A percentile compares a stretch with the other conserved stretches of the same genome.
phyloP scores from a whole-genome alignment of 2,888 invertebrate genomes.

The Lasioglossum figueresi region DNA sequence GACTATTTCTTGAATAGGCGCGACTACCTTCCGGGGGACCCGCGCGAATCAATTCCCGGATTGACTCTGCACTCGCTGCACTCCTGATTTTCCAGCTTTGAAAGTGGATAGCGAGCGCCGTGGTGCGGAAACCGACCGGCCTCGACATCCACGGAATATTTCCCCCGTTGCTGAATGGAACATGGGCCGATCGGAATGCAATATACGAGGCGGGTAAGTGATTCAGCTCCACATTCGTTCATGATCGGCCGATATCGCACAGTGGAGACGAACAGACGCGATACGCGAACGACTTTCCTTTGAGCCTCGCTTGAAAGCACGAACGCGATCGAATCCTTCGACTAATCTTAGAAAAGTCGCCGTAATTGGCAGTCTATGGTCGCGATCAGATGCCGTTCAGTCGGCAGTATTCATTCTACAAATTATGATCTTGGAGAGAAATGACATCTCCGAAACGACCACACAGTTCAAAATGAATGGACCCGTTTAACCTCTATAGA shows the following conservation, averaged over 20 bases:
- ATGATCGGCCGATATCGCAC: conserved; percentile 27
- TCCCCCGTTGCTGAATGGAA: conserved; percentile 33
- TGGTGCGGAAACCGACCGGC: conserved; percentile 30
- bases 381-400: neutral
- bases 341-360: neutral
- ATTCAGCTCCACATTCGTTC: conserved; percentile 15
- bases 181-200: conserved; percentile 52
- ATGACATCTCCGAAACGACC: neutral
- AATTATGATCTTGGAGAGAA: neutral
- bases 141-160: conserved; percentile 41
- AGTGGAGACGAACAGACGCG: conserved; percentile 22
- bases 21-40: conserved; percentile 34
- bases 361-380: neutral
- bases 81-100: conserved; percentile 50
- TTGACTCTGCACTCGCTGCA: conserved; percentile 48
- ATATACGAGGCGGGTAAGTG: conserved; percentile 49
- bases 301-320: neutral
- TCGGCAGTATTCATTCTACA: neutral
- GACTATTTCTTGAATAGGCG: conserved; percentile 55
- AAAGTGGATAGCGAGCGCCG: conserved; percentile 9
- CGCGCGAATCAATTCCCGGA: conserved; percentile 60
- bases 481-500: neutral
- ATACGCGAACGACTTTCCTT: conserved; percentile 23
- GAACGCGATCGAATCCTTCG: neutral
- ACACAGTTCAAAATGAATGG: neutral